Evolutionary conservation across 2,113 vertebrate genomes (phyloP).

Genomic region (Oryzias melastigma): DNA sequence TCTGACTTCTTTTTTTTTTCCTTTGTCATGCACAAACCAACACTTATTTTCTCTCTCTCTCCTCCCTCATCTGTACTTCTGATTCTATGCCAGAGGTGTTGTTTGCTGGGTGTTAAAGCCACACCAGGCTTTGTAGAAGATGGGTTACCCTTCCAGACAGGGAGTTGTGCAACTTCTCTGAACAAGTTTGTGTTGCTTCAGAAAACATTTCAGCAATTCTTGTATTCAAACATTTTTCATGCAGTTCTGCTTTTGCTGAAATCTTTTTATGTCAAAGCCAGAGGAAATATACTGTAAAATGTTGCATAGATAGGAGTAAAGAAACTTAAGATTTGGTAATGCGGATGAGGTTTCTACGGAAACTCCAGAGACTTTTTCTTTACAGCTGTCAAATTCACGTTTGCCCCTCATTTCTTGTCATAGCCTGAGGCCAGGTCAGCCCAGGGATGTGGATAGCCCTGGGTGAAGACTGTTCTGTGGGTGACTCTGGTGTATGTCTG

Average conservation of each 20-base stretch:
- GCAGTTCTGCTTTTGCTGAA: too few species aligned
- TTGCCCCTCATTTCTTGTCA: conserved; percentile 26
- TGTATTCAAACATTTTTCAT: too few species aligned
- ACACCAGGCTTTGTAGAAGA: conserved; percentile 28
- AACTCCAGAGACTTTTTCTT: conserved; percentile 31
- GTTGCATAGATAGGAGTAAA: too few species aligned
- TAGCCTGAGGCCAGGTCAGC: conserved; percentile 43
- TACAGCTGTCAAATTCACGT: conserved; percentile 29
- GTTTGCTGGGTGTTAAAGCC: conserved; percentile 23
- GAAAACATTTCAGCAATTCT: background rate
- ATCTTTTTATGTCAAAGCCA: too few species aligned
- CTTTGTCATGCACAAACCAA: conserved; percentile 33
- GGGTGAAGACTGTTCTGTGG: conserved; percentile 35
- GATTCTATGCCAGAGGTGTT: conserved; percentile 38
- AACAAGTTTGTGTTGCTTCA: conserved; percentile 4
- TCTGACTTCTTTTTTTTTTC: conserved; percentile 18
- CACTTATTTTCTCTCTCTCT: conserved; percentile 20
- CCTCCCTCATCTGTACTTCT: conserved; percentile 37
- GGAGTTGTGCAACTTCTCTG: background rate
- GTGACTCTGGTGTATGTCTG: conserved; percentile 40
- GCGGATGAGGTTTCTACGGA: background rate
- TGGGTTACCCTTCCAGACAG: conserved; percentile 10
- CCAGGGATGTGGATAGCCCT: conserved; percentile 55
- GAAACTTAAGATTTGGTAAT: conserved; percentile 1
- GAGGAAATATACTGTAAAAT: too few species aligned